Evolutionary conservation across 2,113 vertebrate species (phyloP), one percentile per base, ranked within the genome.

Genomic region (Apodemus speciosus): DNA sequence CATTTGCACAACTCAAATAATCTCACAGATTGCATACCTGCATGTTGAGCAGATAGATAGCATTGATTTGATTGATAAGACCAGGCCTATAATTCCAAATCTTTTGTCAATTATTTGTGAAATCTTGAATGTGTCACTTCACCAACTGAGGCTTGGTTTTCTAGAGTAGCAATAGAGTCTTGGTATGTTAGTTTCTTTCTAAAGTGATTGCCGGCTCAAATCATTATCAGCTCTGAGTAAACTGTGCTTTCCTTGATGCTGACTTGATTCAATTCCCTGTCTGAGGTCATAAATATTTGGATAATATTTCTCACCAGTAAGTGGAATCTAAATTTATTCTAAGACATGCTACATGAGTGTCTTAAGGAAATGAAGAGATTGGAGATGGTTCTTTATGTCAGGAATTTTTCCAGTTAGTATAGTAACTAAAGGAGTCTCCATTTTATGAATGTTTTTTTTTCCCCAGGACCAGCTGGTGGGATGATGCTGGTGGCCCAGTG

Each of bases 231-330:
- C 87, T 81, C 53, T 51, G 72, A 76, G 49, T 15, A 86, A 62
- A 64, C 40, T 35, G 38, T 38, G 40, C 49, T 94, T 93, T 68
- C 38, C 69, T 94, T 56, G 38, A 72, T 75, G 72, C 14, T 81
- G 60, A 81, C 38, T 90, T 93, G 66, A 56, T 71, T 95, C 85
- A 58, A 25, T 46, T 35, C 89, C 46, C 53, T 49, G 21, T 80
- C 62, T 77, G 79, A 95, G 71, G 66, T 85, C 90, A 90, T 87
- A 93, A 85, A 92, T 94, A 94, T 90, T 93, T 96, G 68, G 85
- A 93, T 79, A 94, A 89, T 53, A 10, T 94, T 95, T 51, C 30
- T 49, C 60, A 72, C 30, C n/a, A 83, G 68, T 40, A 71, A 38
- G 35, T 89, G 53, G 38, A 68, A 73, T 94, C 27, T 94, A 85